Base-by-base conservation (phyloP, 2,888 invertebrate species). In the Gastrophysa polygoni region DNA sequence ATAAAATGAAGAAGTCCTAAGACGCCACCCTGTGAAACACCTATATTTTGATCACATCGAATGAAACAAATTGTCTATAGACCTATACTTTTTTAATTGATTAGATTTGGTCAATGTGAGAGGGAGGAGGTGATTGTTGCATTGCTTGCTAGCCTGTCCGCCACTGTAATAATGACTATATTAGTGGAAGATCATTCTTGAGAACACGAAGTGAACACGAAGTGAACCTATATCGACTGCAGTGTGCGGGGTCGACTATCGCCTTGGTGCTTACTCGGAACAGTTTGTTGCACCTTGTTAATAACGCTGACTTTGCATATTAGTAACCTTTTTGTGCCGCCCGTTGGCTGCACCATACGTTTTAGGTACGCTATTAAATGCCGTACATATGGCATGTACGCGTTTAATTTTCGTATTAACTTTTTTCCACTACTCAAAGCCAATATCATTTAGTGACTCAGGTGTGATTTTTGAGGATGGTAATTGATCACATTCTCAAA, bases 251-350 rank as follows among this genome's bases (percentile, higher is more conserved):
- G 14, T 38, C 38, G 38, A 38, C 38, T 14, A 14, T 10, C 73
- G 72, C 70, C 75, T 75, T 74, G 59, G 59, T 63, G 62, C 44
- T 20, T 63, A 46, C 46, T 50, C 66, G 68, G 70, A 74, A 72
- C 76, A 75, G 77, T 79, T 78, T 79, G 79, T 78, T 78, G 79
- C 78, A 79, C 78, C 80, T 80, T 79, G 80, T 80, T 80, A 80
- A 80, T 80, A 79, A 79, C 75, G 78, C 78, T 80, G 80, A 80
- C 80, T 79, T 78, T 79, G 80, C 80, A 80, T 79, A 79, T 78
- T 78, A 75, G 75, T 71, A 62, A 71, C 69, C 73, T 77, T 77
- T 77, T 75, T 75, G 74, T 75, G 68, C 66, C 70, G 71, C 63
- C 70, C 68, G 54, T 70, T 72, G 71, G 72, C 71, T 72, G 73